Base-by-base conservation (phyloP, 2,797 vertebrate species). In the Rousettus madagascariensis region DNA sequence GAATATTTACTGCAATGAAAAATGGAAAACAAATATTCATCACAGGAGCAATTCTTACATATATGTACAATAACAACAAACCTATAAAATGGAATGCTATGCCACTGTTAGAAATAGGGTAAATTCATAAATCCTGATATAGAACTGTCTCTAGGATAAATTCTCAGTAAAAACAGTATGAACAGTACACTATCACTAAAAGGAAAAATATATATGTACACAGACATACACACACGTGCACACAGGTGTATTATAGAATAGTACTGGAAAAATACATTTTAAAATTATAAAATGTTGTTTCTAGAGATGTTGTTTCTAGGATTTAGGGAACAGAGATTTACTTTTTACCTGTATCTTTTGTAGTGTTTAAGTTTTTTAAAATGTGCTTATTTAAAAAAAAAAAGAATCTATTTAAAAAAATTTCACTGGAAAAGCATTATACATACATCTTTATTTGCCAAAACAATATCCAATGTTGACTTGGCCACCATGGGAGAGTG, bases 401-500 rank as follows among this genome's bases (percentile, higher is more conserved):
- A 51, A 51, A n/a, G 33, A 68, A 28, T 30, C 59, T 61, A 30
- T 30, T 49, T 30, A 74, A 78, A 75, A 57, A 77, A 66, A 38
- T 74, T 72, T 19, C 38, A 96, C 16, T 43, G 89, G 61, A 61
- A 93, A 82, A 96, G 65, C 71, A 78, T 15, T 53, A 49, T 13
- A 98, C 99, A n/a, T 96, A 99, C 99, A 95, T 99, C 99, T 98
- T 99, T 99, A 98, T 99, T 99, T 83, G 98, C 99, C 66, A 99
- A 91, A 28, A 99, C 99, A 6, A 99, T 97, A 95, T 99, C 98
- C 0, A 99, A 98, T 0, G 99, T 99, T 96, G 99, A 98, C 92
- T 98, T 99, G 90, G 99, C 98, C 97, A 99, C 98, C 99, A 99
- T 99, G 0, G 99, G 99, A 0, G 99, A 99, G 97, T 99, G 99